A percentile compares a stretch with the other conserved stretches of the same genome.
These are phyloP conservation scores for zebrafish (Danio rerio) DNA, from an alignment of 2,113 vertebrate genomes.

Conservation along the genomic window DNA sequence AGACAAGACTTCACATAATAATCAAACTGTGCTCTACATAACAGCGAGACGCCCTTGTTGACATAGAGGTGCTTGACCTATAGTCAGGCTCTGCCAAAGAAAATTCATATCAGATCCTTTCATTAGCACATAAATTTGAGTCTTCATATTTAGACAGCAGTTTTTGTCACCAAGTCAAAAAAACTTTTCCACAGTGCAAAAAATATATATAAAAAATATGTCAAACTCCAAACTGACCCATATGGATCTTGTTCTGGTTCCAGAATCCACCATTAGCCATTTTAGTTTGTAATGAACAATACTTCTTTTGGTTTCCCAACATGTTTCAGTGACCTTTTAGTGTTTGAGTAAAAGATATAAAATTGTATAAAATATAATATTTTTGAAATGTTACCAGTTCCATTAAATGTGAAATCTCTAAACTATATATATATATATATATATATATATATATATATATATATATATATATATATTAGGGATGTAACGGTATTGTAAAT, in stretches of 20 bases:
- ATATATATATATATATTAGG: no score
- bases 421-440: no score
- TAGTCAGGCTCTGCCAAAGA: slow-evolving; percentile 60
- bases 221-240: not conserved
- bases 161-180: not conserved
- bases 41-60: slow-evolving; percentile 69
- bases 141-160: slow-evolving; percentile 61
- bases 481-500: no score
- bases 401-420: no score
- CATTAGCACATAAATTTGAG: slow-evolving; percentile 70
- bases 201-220: no score
- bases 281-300: no score
- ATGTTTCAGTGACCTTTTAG: not conserved
- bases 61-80: slow-evolving; percentile 64
- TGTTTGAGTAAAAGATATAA: not conserved
- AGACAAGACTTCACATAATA: slow-evolving; percentile 65
- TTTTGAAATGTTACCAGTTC: no score
- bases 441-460: no score
- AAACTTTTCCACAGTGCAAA: not conserved
- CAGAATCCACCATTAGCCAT: not conserved
- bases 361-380: no score
- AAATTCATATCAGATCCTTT: slow-evolving; percentile 56
- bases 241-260: not conserved
- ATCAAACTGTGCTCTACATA: slow-evolving; percentile 73
- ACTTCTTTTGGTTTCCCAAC: no score